Evolutionary conservation across 2,888 invertebrate species (phyloP).

Genomic region (Drosophila mercatorum): DNA sequence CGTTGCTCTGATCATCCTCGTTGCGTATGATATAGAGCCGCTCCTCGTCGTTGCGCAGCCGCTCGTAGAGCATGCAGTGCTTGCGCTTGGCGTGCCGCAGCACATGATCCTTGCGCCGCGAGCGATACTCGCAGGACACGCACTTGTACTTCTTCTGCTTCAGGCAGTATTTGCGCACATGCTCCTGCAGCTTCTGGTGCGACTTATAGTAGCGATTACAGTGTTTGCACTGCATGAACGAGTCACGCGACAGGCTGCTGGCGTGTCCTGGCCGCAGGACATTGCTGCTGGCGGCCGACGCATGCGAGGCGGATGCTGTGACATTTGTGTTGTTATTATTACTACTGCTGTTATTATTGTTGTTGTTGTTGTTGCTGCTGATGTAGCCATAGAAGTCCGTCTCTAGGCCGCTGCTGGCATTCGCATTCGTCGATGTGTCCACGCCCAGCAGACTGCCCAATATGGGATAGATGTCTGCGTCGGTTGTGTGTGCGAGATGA

Average conservation of each 20-base stretch:
- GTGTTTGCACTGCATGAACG: constrained; percentile 82
- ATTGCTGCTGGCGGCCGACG: constrained; percentile 16
- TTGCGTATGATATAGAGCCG: constrained; percentile 82
- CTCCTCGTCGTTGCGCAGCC: constrained; percentile 77
- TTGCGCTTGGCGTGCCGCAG: constrained; percentile 83
- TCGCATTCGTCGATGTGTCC: constrained; percentile 73
- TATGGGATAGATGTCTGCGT: constrained; percentile 83
- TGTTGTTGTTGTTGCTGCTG: constrained; percentile 65
- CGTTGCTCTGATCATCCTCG: constrained; percentile 79
- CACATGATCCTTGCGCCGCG: constrained; percentile 84
- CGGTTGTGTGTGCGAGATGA: constrained; percentile 34
- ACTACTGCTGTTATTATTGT: constrained; percentile 31
- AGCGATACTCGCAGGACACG: constrained; percentile 84
- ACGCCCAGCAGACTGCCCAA: constrained; percentile 84
- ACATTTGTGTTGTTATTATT: constrained; percentile 18
- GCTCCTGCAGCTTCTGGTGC: constrained; percentile 82
- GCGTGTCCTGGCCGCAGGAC: constrained; percentile 25
- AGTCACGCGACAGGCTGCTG: constrained; percentile 58
- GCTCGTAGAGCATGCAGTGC: constrained; percentile 80
- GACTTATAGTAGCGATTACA: constrained; percentile 84
- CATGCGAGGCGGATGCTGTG: constrained; percentile 22
- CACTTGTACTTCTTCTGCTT: constrained; percentile 84
- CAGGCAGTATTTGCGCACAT: constrained; percentile 84
- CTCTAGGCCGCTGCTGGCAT: constrained; percentile 50
- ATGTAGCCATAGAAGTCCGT: constrained; percentile 69